Conservation (phyloP, 2,797 vertebrate species). For the Babyrousa celebensis region DNA sequence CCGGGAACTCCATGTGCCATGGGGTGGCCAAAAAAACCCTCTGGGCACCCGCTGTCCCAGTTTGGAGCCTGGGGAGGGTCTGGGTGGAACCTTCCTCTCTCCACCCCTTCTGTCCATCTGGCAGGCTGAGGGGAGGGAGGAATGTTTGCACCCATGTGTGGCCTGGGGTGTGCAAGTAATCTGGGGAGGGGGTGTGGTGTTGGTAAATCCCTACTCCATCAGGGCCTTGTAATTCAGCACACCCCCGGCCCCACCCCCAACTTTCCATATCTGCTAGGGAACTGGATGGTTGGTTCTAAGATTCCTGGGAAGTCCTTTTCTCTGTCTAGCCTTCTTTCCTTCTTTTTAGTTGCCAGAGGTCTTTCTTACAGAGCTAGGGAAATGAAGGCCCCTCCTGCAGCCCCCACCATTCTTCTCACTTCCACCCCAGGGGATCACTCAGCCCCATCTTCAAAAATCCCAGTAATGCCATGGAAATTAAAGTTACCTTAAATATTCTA, state of each 20-base stretch:
- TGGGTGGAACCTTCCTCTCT: background rate
- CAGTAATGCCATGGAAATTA: constrained; percentile 93
- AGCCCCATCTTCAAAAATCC: constrained; percentile 93
- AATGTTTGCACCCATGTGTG: constrained; percentile 67
- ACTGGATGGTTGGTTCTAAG: background rate
- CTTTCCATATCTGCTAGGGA: background rate
- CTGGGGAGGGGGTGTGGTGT: background rate
- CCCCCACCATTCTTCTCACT: background rate
- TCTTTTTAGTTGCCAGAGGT: background rate
- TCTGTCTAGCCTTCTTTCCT: constrained; percentile 19
- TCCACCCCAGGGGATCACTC: constrained; percentile 86
- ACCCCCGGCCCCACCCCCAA: background rate
- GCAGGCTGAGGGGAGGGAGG: constrained; percentile 39
- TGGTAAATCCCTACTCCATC: constrained; percentile 27
- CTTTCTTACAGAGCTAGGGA: background rate
- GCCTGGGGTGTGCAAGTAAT: constrained; percentile 6
- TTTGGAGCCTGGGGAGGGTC: background rate
- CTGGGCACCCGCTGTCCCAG: background rate
- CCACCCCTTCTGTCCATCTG: constrained; percentile 30
- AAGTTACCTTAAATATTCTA: constrained; percentile 91
- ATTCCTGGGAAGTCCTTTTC: constrained; percentile 28
- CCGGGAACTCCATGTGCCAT: no score
- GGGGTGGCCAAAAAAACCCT: background rate
- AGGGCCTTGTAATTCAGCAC: background rate
- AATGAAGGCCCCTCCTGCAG: constrained; percentile 13